phyloP scores from a whole-genome alignment of 1,140 invertebrate species.

The Proctacanthus coquilletti region DNA sequence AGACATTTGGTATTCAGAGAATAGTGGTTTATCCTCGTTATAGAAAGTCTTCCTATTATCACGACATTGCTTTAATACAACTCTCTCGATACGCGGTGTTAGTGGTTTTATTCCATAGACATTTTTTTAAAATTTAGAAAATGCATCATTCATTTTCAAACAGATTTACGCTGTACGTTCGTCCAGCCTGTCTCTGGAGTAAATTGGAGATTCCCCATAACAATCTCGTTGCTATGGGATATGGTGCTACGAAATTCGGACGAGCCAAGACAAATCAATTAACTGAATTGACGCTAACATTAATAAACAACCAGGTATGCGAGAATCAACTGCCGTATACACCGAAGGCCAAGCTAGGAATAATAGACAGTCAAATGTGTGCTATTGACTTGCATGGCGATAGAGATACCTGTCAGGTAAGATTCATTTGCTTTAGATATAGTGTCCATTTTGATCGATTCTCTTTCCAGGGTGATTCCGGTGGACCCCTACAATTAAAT shows the following conservation, averaged over 20 bases:
- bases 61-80: conserved; percentile 13
- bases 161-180: background rate
- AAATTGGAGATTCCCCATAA: conserved; percentile 8
- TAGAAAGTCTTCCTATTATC: conserved; percentile 5
- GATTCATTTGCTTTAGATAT: conserved; percentile 9
- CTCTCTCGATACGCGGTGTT: conserved; percentile 6
- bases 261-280: conserved; percentile 2
- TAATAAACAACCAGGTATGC: background rate
- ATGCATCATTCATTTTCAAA: background rate
- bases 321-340: background rate
- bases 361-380: conserved; percentile 37
- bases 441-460: background rate
- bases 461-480: conserved; percentile 13
- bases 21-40: conserved; percentile 12
- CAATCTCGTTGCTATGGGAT: conserved; percentile 13
- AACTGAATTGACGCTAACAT: background rate
- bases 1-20: conserved; percentile 8
- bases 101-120: background rate
- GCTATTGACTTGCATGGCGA: conserved; percentile 53
- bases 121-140: background rate
- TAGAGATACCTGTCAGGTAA: conserved; percentile 53
- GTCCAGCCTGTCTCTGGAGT: conserved; percentile 12
- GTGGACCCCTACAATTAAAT: conserved; percentile 36
- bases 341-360: conserved; percentile 3
- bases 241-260: conserved; percentile 16